Base-by-base conservation (phyloP, 2,113 vertebrate species). In the Rhynchomys soricoides region DNA sequence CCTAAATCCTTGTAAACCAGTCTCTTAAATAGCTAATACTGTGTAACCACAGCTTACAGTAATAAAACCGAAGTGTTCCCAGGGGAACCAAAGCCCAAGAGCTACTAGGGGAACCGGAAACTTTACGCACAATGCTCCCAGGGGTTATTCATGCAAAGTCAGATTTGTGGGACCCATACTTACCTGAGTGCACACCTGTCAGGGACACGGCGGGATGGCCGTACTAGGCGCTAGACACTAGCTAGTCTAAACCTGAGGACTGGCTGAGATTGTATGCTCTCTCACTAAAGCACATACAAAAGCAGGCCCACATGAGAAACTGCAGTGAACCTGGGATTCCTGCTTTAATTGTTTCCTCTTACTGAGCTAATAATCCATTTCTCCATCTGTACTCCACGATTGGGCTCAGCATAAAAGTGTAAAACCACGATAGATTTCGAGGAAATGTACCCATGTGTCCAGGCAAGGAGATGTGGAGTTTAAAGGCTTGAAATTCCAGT, bases 111-210 rank as follows among this genome's bases (percentile, higher is more conserved):
- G 92, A 88, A 45, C 31, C 0, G 1, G 79, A 95, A 93, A 79
- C 43, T 86, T 73, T 95, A 59, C 43, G 40, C n/a, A 34, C 37
- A 48, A 66, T 19, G 90, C 85, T 71, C 68, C 94, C 68, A 82
- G 96, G 87, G 26, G 48, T 59, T 88, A 70, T 94, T 96, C 96
- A 70, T 96, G 92, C 96, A 96, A 96, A 97, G 95, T 29, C 86
- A 96, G 82, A 66, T 73, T 7, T 5, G 8, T 68, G 88, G 59
- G 37, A 59, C 79, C 73, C 24, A 62, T 37, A 86, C 66, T 89
- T 95, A 93, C 43, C 37, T 83, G 26, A 57, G 40, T 40, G 78
- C 59, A 45, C 82, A 93, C 85, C 70, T 66, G n/a, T 94, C 0
- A 1, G 37, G 34, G 7, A 21, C 55, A n/a, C 31, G 66, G 22